Conservation (phyloP, 2,888 invertebrate species). For the Acanthoscelides obtectus region DNA sequence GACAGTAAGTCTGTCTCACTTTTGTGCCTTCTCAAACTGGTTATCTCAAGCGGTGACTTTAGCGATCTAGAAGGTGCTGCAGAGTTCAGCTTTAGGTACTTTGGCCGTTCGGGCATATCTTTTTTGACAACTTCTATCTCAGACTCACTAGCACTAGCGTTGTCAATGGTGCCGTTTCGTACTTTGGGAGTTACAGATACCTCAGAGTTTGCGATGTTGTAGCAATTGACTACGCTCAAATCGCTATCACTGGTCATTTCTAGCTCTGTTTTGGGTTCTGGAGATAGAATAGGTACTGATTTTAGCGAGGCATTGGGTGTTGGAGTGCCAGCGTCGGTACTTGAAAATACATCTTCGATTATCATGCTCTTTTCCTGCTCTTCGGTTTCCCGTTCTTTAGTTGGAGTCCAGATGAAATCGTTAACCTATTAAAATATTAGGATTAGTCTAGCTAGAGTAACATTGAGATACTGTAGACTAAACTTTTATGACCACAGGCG, state of each 20-base stretch:
- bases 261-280: background rate
- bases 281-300: background rate
- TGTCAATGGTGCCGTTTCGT: slow-evolving; percentile 14
- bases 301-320: background rate
- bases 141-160: slow-evolving; percentile 2
- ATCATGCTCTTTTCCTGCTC: background rate
- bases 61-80: background rate
- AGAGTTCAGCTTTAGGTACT: slow-evolving; percentile 5
- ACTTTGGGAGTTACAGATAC: slow-evolving; percentile 25
- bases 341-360: background rate
- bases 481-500: background rate
- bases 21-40: slow-evolving; percentile 16
- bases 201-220: slow-evolving; percentile 42
- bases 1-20: slow-evolving; percentile 24
- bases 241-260: slow-evolving; percentile 45
- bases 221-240: slow-evolving; percentile 41
- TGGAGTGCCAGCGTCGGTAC: background rate
- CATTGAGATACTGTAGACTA: background rate
- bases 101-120: slow-evolving; percentile 6
- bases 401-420: background rate
- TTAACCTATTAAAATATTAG: background rate
- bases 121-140: slow-evolving; percentile 5
- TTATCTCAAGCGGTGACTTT: background rate
- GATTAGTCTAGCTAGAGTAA: background rate
- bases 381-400: background rate